Evolutionary conservation across 2,888 invertebrate species (phyloP).

Genomic region (Andrena bucephala): DNA sequence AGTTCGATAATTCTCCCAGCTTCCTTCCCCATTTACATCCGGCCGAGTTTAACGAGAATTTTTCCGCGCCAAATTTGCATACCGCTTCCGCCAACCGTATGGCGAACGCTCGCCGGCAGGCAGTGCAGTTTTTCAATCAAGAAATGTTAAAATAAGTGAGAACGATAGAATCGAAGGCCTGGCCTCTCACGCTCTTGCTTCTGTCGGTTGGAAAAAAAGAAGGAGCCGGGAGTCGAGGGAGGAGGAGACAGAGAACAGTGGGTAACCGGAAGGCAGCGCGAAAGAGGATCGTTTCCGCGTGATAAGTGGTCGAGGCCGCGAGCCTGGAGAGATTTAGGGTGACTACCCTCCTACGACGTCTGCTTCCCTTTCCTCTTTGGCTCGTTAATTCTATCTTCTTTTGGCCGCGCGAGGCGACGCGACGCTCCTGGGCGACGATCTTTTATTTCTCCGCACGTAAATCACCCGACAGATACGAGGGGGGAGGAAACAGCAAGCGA

Average conservation of each 20-base stretch:
- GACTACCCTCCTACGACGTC: conserved; percentile 41
- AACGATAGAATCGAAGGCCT: not conserved
- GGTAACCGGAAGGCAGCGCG: not conserved
- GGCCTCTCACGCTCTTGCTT: conserved; percentile 2
- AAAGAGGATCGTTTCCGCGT: conserved; percentile 37
- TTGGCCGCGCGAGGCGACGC: not conserved
- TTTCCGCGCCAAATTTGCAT: conserved; percentile 38
- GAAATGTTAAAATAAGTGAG: not conserved
- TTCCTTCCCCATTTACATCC: conserved; percentile 31
- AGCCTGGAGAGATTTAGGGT: conserved; percentile 59
- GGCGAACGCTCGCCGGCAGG: not conserved
- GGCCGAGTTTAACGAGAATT: conserved; percentile 23
- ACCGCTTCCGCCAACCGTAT: not conserved
- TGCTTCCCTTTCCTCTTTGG: conserved; percentile 21
- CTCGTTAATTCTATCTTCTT: conserved; percentile 38
- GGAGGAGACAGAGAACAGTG: not conserved
- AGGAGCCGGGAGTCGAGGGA: not conserved
- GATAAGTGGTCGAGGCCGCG: conserved; percentile 57
- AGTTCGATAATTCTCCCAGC: conserved; percentile 41
- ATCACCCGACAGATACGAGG: conserved; percentile 77
- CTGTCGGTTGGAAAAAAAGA: not conserved
- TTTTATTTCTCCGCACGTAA: conserved; percentile 76
- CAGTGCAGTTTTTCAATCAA: not conserved
- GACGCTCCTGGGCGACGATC: conserved; percentile 32
- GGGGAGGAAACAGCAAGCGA: conserved; percentile 18